phyloP scores from a whole-genome alignment of 2,888 invertebrate genomes.

The Hirudinaria manillensis region DNA sequence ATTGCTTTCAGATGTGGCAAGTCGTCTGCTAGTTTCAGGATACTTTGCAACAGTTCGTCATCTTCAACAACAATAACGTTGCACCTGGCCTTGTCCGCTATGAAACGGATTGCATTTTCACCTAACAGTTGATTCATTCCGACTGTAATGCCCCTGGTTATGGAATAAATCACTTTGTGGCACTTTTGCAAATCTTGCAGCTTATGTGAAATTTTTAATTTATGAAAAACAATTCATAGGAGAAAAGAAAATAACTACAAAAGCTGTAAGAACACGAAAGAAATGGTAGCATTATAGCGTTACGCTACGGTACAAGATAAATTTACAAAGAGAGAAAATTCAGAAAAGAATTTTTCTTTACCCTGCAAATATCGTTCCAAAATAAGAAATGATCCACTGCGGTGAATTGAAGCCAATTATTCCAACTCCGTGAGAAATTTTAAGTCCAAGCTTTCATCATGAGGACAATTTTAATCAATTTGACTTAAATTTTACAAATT shows the following conservation, averaged over 20 bases:
- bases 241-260: no score
- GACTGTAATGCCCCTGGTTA: slow-evolving; percentile 59
- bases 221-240: no score
- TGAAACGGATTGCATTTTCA: slow-evolving; percentile 74
- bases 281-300: no score
- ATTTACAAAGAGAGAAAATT: no score
- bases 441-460: slow-evolving; percentile 9
- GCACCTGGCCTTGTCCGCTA: slow-evolving; percentile 68
- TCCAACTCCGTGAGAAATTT: neutral
- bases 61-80: slow-evolving; percentile 84
- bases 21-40: slow-evolving; percentile 57
- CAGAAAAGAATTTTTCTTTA: neutral
- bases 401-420: slow-evolving; percentile 25
- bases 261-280: no score
- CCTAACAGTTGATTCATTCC: slow-evolving; percentile 88
- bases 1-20: slow-evolving; percentile 66
- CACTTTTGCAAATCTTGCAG: neutral
- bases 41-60: slow-evolving; percentile 76
- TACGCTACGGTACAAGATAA: no score
- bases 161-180: neutral
- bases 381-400: slow-evolving; percentile 21
- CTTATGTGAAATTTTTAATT: no score
- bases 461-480: no score
- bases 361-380: slow-evolving; percentile 18
- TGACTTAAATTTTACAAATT: no score